Evolutionary conservation across 2,797 vertebrate genomes (phyloP).

Genomic region (Artibeus lituratus): DNA sequence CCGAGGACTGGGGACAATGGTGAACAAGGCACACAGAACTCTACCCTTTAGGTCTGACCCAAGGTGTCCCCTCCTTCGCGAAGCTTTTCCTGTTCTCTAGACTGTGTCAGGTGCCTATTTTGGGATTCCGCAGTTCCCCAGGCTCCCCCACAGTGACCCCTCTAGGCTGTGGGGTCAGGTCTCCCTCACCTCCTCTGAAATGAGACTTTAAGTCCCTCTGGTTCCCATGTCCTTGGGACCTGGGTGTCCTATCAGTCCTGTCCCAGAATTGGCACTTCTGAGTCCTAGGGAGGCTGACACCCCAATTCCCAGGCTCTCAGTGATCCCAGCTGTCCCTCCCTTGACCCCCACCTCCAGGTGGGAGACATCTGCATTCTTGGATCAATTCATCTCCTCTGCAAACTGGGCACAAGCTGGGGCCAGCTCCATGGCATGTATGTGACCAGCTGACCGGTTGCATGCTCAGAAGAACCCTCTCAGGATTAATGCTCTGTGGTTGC

Average conservation of each 20-base stretch:
- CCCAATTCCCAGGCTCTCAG: neutral
- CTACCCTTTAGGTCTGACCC: neutral
- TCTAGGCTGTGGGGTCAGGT: neutral
- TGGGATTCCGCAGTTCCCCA: neutral
- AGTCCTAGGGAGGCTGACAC: neutral
- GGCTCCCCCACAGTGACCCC: neutral
- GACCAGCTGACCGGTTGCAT: neutral
- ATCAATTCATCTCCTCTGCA: neutral
- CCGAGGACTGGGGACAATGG: neutral
- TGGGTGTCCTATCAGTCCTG: neutral
- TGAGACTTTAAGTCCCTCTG: neutral
- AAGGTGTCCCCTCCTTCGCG: neutral
- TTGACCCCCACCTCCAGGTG: neutral
- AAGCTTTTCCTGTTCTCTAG: neutral
- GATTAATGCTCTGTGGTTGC: neutral
- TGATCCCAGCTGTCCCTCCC: neutral
- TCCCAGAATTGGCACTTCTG: neutral
- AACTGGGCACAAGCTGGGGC: neutral
- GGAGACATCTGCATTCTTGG: neutral
- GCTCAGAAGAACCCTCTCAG: neutral
- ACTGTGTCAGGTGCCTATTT: neutral
- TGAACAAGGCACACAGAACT: neutral
- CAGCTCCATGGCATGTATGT: neutral
- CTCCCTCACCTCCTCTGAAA: neutral
- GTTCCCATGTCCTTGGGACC: neutral